These are phyloP conservation scores for Philypnodon macrostomus DNA, from an alignment of 2,797 vertebrate species.

Conservation along the genomic window DNA sequence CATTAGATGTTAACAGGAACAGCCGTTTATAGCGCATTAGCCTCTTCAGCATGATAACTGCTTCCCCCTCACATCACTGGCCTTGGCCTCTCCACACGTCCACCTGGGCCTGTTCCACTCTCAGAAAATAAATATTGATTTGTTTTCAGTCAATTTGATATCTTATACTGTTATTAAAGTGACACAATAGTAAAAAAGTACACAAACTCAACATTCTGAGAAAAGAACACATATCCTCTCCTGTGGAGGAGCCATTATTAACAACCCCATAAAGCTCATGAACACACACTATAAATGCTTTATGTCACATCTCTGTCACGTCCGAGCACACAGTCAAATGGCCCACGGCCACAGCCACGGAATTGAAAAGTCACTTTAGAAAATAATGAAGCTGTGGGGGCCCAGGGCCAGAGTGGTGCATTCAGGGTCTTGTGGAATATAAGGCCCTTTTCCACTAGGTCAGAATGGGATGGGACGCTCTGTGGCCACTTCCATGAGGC, in stretches of 20 bases:
- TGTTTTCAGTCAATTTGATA: background rate
- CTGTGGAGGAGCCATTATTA: slow-evolving; percentile 20
- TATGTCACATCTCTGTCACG: slow-evolving; percentile 60
- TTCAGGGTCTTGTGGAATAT: too few species aligned
- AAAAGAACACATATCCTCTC: slow-evolving; percentile 2
- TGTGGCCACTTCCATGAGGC: too few species aligned
- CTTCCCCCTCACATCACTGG: background rate
- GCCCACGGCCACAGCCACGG: slow-evolving; percentile 44
- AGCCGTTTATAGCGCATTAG: slow-evolving; percentile 9
- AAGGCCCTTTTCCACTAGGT: too few species aligned
- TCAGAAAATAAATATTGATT: slow-evolving; percentile 4
- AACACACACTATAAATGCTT: slow-evolving; percentile 56
- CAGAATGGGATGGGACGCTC: too few species aligned
- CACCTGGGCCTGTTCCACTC: background rate
- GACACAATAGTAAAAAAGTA: background rate
- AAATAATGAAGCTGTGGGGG: slow-evolving; percentile 53
- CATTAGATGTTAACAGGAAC: slow-evolving; percentile 53
- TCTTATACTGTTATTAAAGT: slow-evolving; percentile 1
- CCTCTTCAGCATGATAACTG: background rate
- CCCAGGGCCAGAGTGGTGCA: slow-evolving; percentile 17
- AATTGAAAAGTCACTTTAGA: slow-evolving; percentile 65
- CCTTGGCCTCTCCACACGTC: background rate
- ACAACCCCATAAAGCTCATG: slow-evolving; percentile 16
- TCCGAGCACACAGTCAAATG: slow-evolving; percentile 17
- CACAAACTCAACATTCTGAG: background rate